Evolutionary conservation across 2,797 vertebrate genomes (phyloP), one percentile per base, ranked within the genome.

Genomic region (Bradypus variegatus): DNA sequence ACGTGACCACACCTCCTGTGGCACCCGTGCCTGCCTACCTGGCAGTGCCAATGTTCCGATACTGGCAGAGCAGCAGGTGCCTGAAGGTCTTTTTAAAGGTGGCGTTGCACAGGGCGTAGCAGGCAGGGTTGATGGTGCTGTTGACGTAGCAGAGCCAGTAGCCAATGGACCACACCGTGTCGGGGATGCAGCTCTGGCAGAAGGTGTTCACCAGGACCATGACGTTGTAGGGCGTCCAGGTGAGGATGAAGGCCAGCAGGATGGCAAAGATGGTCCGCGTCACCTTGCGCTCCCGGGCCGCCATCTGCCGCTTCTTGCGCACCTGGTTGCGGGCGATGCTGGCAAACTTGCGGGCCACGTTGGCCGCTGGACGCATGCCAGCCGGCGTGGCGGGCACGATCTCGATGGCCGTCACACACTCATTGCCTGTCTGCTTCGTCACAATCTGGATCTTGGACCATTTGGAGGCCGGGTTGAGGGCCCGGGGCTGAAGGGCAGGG

Each of bases 391-490:
- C 98, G 0, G 99, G 98, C 62, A 99, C 98, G 0, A 99, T 99
- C 98, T 99, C 99, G 0, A 99, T 98, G 41, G 99, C 99, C 0
- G 99, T 99, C 96, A 99, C 98, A 76, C 99, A 99, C 95, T 99
- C 99, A 0, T 98, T 98, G 83, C 99, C 99, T 0, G 98, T 96
- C 97, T 99, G 99, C 96, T 99, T 99, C 5, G 99, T 99, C 80
- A 99, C 99, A 0, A 99, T 99, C 98, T 99, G 99, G 81, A 99
- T 99, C 97, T 99, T 99, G 92, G 99, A 99, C 99, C 99, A 99
- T 89, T 98, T 98, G 10, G 99, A 99, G 84, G 95, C 41, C 0
- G 98, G 86, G 94, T 97, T 98, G n/a, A 97, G 91, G 60, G 92
- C 96, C 33, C 97, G 96, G 0, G 97, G 94, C 15, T 95, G 97